Evolutionary conservation across 2,113 vertebrate genomes (phyloP), one percentile per base, ranked within the genome.

Genomic region (Atractosteus spatula): DNA sequence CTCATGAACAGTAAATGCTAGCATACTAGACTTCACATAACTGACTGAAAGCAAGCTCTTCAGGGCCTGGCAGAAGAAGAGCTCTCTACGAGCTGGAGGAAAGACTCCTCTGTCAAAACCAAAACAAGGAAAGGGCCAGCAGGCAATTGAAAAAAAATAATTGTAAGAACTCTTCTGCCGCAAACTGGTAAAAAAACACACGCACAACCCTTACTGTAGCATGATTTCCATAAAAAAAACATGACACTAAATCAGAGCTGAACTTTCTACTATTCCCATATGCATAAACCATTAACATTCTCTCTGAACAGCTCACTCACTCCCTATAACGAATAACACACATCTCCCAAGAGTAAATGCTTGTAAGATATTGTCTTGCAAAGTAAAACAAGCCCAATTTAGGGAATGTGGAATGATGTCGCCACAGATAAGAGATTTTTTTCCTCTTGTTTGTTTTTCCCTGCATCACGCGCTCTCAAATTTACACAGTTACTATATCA

Each of bases 201-300:
- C 5, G 10, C 10, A 51, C 47, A 51, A 5, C 5, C 47, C 47
- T 7, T 51, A 51, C 80, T 79, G 83, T n/a, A 80, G 79, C 85
- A 88, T 86, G 77, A 91, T 92, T 91, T 90, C 86, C 91, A 90
- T 91, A 89, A 91, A 91, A 87, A 56, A 75, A 81, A 80, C 87
- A 89, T 92, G 78, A 89, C 80, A 85, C 78, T 91, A 86, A 83
- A 88, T 90, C 90, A 92, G 77, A 68, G 12, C 57, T 76, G 65
- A 81, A 83, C 76, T 82, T 29, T 64, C 82, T 83, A 81, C 78
- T 86, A 78, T 76, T 78, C 84, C 81, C 68, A 83, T 83, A 82
- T 87, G 83, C 86, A 89, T 86, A 88, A 90, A 84, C 86, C 84
- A 90, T 91, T 88, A 89, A 80, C 78, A 72, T 79, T 77, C 78